Evolutionary conservation across 2,113 vertebrate species (phyloP), one percentile per base, ranked within the genome.

Genomic region (Saimiri boliviensis): DNA sequence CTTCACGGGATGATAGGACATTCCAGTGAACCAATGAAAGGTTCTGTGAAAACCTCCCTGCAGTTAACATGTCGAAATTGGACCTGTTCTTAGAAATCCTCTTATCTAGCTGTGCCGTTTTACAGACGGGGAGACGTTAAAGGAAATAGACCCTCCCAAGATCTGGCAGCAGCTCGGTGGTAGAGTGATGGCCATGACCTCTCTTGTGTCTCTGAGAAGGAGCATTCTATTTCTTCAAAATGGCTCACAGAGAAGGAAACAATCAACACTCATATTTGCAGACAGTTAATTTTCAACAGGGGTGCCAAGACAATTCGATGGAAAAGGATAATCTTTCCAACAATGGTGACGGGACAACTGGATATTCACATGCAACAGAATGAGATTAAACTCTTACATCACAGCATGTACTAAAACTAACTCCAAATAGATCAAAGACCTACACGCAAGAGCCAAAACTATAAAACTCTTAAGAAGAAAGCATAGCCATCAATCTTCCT

Each of bases 1-100:
- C n/a, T n/a, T 40, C 60, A 19, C 0, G 1, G 63, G 20, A 76
- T 49, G 58, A 47, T 0, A 14, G 19, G 47, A 37, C 1, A 23
- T 42, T 37, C 21, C 40, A 27, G 66, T 73, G n/a, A 47, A 42
- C 30, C 49, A 42, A 1, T 1, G 32, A 77, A 21, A 93, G 37
- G n/a, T 37, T 20, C 73, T 58, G 2, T 3, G 7, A 52, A 86
- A 60, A 54, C 17, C 27, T 70, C 32, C 47, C n/a, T 47, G 27
- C 12, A 35, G 60, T 80, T 84, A 30, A 4, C 32, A 4, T 21
- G 19, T 45, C n/a, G 19, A 32, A 56, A 7, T 2, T 19, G 9
- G 32, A 12, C n/a, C 35, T 1, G 7, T 40, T 54, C 89, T 81
- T 25, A 70, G 27, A 77, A 73, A 95, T 52, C 14, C 19, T 91